phyloP scores from a whole-genome alignment of 2,797 vertebrate species.

The Mastacembelus armatus region DNA sequence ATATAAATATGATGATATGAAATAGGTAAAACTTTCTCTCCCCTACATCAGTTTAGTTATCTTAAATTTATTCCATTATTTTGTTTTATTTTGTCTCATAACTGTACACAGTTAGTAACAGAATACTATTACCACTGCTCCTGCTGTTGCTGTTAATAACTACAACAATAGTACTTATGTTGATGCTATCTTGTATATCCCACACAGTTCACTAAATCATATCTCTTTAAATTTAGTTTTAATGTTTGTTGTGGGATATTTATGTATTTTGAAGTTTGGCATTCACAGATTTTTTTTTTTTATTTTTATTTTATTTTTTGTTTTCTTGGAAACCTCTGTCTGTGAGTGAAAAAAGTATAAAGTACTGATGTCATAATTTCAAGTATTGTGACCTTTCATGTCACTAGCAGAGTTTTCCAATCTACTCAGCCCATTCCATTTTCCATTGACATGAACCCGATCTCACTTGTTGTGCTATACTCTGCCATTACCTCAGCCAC shows the following conservation, averaged over 20 bases:
- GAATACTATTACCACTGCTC: too few relatives aligned
- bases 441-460: slow-evolving; percentile 13
- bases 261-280: not conserved
- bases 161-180: too few relatives aligned
- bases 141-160: too few relatives aligned
- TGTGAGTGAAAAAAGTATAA: not conserved
- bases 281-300: not conserved
- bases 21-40: too few relatives aligned
- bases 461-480: slow-evolving; percentile 19
- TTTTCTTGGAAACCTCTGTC: not conserved
- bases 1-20: too few relatives aligned
- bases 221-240: too few relatives aligned
- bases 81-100: too few relatives aligned
- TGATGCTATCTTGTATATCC: too few relatives aligned
- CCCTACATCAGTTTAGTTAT: too few relatives aligned
- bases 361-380: not conserved
- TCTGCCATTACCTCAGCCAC: slow-evolving; percentile 65
- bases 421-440: slow-evolving; percentile 30
- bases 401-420: slow-evolving; percentile 20
- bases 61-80: too few relatives aligned
- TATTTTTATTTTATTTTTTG: not conserved
- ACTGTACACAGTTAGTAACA: too few relatives aligned
- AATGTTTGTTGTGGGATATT: not conserved
- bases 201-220: too few relatives aligned
- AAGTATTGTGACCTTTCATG: slow-evolving; percentile 8